Percentiles rank a stretch among this genome's conserved stretches.
Evolutionary conservation across 2,797 vertebrate genomes (phyloP).

Genomic region (Scleropages formosus): DNA sequence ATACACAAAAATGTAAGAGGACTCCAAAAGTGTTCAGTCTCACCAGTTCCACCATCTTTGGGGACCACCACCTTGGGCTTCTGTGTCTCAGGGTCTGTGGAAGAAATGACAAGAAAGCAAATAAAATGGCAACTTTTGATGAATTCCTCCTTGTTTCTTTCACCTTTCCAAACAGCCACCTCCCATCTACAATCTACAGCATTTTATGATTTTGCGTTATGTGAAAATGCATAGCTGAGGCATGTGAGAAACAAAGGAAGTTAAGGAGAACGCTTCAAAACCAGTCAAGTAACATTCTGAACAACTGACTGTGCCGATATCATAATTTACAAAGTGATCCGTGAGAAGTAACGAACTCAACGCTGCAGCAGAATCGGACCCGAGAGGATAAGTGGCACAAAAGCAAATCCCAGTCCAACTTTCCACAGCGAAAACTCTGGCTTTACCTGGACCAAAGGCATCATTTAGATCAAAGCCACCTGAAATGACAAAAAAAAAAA

Average conservation of each 20-base stretch:
- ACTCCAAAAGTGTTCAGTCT: not conserved
- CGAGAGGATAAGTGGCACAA: not conserved
- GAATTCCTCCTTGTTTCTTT: too few species aligned
- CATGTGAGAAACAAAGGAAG: too few species aligned
- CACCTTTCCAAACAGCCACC: not conserved
- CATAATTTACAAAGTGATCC: too few species aligned
- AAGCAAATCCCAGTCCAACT: not conserved
- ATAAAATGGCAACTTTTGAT: not conserved
- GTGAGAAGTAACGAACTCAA: too few species aligned
- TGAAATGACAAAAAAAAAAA: not conserved
- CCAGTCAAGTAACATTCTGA: too few species aligned
- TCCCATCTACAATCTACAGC: not conserved
- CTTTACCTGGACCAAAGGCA: slow-evolving; percentile 24
- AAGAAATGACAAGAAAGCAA: not conserved
- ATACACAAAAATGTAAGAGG: too few species aligned
- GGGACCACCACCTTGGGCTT: slow-evolving; percentile 38
- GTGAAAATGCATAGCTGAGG: too few species aligned
- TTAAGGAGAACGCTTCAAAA: too few species aligned
- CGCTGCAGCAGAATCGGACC: not conserved
- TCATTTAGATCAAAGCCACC: slow-evolving; percentile 11
- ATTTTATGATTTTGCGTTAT: too few species aligned
- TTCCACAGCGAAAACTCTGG: not conserved
- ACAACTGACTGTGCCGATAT: too few species aligned
- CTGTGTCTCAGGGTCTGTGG: slow-evolving; percentile 5
- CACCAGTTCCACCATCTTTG: slow-evolving; percentile 31